Conservation (phyloP, 2,113 vertebrate species). For the Oncorhynchus mykiss region DNA sequence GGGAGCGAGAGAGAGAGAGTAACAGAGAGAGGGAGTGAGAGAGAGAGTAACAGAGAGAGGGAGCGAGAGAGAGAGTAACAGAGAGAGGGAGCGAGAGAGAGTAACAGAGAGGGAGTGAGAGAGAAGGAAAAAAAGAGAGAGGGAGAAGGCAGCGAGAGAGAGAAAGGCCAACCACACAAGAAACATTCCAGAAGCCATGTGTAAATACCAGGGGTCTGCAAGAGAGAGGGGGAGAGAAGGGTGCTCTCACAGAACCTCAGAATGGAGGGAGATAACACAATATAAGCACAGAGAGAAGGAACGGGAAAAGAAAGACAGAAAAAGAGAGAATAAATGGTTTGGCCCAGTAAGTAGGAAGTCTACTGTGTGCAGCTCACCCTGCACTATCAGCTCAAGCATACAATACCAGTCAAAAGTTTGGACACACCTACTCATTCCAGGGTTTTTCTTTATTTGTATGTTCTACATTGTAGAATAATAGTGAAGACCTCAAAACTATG, state of each 20-base stretch:
- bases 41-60: background rate
- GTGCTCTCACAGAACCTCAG: background rate
- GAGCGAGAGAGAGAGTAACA: too few species aligned
- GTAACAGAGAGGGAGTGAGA: background rate
- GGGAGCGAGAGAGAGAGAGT: too few species aligned
- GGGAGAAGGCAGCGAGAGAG: background rate
- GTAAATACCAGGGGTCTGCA: constrained; percentile 41
- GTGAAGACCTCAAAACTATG: too few species aligned
- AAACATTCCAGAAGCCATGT: constrained; percentile 38
- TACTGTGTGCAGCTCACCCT: too few species aligned
- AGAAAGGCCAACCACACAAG: constrained; percentile 6
- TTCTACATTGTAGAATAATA: too few species aligned
- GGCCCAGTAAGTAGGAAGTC: too few species aligned
- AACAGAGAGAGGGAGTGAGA: too few species aligned
- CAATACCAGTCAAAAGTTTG: too few species aligned
- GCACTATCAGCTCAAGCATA: too few species aligned
- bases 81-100: too few species aligned
- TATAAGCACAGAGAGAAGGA: background rate
- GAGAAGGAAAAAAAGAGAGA: background rate
- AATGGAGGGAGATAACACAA: background rate
- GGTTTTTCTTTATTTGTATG: too few species aligned
- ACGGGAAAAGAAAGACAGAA: constrained; percentile 9
- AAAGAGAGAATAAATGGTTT: background rate
- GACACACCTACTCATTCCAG: too few species aligned
- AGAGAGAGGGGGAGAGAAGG: constrained; percentile 10